phyloP scores from a whole-genome alignment of 37 sponge, comb jelly and placozoan genomes.

The Theonella swinhoei region DNA sequence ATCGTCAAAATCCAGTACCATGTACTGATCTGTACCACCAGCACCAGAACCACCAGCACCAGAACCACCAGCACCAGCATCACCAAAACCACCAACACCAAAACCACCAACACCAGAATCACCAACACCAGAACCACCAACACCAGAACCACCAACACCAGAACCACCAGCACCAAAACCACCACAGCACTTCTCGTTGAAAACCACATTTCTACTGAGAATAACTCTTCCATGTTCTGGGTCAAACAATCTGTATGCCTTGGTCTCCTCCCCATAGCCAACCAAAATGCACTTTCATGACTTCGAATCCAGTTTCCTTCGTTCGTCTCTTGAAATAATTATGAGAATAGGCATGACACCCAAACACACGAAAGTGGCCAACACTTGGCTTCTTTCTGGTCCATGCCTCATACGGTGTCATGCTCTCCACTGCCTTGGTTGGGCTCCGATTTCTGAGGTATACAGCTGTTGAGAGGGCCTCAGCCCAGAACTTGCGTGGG shows the following conservation, averaged over 20 bases:
- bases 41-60: not conserved
- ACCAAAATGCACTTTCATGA: constrained; percentile 23
- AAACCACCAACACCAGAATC: too few relatives aligned
- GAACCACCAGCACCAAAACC: not conserved
- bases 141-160: not conserved
- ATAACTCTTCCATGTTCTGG: not conserved
- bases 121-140: not conserved
- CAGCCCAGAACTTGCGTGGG: constrained; percentile 75
- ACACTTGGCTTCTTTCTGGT: constrained; percentile 48
- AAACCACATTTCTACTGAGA: constrained; percentile 36
- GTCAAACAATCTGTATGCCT: constrained; percentile 36
- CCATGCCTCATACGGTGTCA: constrained; percentile 62
- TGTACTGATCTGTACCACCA: too few relatives aligned
- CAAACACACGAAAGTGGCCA: constrained; percentile 50
- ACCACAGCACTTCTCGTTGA: constrained; percentile 20
- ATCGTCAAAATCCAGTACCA: too few relatives aligned
- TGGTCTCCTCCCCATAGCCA: constrained; percentile 37
- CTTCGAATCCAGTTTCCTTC: constrained; percentile 22
- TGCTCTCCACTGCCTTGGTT: constrained; percentile 44
- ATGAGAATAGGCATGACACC: constrained; percentile 33
- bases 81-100: too few relatives aligned
- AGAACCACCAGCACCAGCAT: not conserved
- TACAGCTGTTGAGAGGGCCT: constrained; percentile 68
- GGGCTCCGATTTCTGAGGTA: constrained; percentile 67
- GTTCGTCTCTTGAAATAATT: constrained; percentile 15